phyloP scores from a whole-genome alignment of 1,140 invertebrate species.

The Eulimnadia texana region DNA sequence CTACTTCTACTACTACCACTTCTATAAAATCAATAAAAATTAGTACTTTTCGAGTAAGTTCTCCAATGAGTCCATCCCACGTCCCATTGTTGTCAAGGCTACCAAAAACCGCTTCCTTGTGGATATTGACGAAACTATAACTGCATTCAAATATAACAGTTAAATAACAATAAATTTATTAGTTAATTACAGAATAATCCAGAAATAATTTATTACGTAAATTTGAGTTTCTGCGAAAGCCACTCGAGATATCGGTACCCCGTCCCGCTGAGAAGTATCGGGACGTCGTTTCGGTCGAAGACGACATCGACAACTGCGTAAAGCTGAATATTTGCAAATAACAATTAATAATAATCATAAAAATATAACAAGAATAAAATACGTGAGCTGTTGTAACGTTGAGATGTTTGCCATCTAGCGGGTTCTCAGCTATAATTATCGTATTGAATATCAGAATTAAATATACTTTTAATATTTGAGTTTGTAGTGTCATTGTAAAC shows the following conservation, averaged over 20 bases:
- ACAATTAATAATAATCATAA: too few relatives aligned
- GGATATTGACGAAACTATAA: background rate
- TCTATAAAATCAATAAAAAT: too few relatives aligned
- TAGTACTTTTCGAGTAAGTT: background rate
- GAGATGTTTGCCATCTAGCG: background rate
- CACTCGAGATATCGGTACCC: background rate
- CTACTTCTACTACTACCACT: too few relatives aligned
- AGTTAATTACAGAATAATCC: too few relatives aligned
- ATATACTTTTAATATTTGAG: too few relatives aligned
- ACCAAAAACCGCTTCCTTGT: background rate
- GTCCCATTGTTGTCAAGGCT: background rate
- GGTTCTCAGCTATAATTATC: background rate
- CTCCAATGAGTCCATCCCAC: background rate
- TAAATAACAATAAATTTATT: background rate
- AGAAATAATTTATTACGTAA: too few relatives aligned
- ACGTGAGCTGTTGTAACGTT: background rate
- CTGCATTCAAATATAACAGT: background rate
- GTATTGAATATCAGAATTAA: background rate
- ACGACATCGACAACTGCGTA: background rate
- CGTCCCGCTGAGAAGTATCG: background rate
- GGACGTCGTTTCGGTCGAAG: background rate
- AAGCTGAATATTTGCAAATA: too few relatives aligned
- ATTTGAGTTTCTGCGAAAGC: background rate
- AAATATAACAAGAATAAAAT: too few relatives aligned
- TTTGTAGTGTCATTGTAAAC: too few relatives aligned